Base-by-base conservation (phyloP, 2,797 vertebrate genomes). In the Mormyrus proboscirostris region DNA sequence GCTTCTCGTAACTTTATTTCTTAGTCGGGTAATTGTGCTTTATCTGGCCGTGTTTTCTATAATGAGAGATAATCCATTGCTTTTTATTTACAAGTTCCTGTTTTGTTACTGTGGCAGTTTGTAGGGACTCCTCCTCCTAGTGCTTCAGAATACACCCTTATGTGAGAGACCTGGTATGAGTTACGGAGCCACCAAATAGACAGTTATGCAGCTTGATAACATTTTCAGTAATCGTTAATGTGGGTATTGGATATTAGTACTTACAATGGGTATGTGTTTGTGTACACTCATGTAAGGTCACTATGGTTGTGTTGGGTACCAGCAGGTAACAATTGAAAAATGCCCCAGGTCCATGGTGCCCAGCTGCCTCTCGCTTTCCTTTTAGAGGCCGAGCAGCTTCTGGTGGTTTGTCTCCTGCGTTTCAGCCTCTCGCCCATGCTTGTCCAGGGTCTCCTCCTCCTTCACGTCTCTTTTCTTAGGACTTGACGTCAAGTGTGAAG, bases 401-500 rank as follows among this genome's bases (percentile, higher is more conserved):
- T 33, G 25, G 25, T 4, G 5, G 16, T 38, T 41, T 6, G 0
- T n/a, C 73, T 79, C 38, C 73, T 44, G 33, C 38, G 0, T 16
- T 19, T 41, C 38, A 16, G 73, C 14, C 73, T 79, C 12, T 38
- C 0, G 2, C 69, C 10, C 2, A n/a, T 41, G 14, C 14, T 79
- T 19, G 38, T 79, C 3, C 1, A 0, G 16, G 38, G 33, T 76
- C 14, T 38, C 38, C 7, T 79, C 33, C 73, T n/a, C 7, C 7
- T 44, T 79, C 38, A 79, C 25, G 29, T 79, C 59, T 69, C 90
- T 93, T 47, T 76, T 90, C 92, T 69, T 92, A 99, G 99, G 98
- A 94, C 97, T 99, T 94, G 99, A 99, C 96, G 97, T 99, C 93
- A 99, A 99, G 96, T 99, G 99, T 94, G 99, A 99, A 97, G 98